These are phyloP conservation scores for Sphenopsis melanotis DNA, from an alignment of 2,797 vertebrate species.

Conservation along the genomic window DNA sequence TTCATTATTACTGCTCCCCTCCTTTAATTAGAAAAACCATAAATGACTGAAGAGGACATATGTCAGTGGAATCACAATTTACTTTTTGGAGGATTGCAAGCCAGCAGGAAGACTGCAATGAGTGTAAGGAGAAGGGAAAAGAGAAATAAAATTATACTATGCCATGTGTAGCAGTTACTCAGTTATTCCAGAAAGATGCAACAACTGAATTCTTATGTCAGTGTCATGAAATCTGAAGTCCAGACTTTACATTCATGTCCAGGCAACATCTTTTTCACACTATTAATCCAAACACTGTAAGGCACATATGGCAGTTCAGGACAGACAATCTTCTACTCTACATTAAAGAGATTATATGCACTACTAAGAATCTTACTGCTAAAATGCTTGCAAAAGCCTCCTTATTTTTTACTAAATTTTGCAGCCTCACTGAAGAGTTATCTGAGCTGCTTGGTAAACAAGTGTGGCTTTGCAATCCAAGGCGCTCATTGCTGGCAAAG, in stretches of 20 bases:
- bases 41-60: background rate
- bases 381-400: background rate
- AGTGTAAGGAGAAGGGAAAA: background rate
- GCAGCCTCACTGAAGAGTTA: background rate
- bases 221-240: background rate
- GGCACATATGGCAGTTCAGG: background rate
- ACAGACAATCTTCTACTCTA: background rate
- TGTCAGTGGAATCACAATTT: background rate
- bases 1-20: background rate
- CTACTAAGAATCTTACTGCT: background rate
- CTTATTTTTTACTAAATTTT: background rate
- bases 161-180: background rate
- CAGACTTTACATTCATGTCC: background rate
- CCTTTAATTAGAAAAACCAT: background rate
- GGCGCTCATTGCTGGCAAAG: background rate
- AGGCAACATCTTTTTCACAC: background rate
- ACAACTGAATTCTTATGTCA: background rate
- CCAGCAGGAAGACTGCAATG: background rate
- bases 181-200: background rate
- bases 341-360: background rate
- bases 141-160: background rate
- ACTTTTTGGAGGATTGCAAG: background rate
- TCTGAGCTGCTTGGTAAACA: background rate
- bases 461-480: background rate
- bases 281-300: background rate